Conservation (phyloP, 2,113 vertebrate species). For the Nycticryphes semicollaris region DNA sequence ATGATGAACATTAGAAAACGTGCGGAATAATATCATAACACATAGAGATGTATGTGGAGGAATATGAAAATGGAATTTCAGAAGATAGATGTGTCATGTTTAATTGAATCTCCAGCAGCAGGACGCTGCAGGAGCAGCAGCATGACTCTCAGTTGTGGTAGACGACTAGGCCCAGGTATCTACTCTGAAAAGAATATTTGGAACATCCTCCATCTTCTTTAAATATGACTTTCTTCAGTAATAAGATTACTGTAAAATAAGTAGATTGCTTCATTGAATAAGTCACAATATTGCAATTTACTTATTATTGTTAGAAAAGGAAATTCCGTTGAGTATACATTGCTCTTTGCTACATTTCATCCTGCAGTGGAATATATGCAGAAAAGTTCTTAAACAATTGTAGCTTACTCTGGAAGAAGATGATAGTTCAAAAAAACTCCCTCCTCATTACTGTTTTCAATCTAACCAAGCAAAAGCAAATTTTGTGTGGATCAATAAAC, state of each 20-base stretch:
- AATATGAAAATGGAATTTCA: neutral
- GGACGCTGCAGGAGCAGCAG: neutral
- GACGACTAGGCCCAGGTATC: rapidly evolving
- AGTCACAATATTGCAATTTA: neutral
- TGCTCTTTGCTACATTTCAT: neutral
- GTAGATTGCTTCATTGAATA: neutral
- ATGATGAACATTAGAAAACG: neutral
- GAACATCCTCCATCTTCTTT: neutral
- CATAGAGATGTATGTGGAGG: neutral
- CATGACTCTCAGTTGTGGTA: neutral
- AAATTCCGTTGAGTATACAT: neutral
- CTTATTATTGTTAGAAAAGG: neutral
- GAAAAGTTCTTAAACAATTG: neutral
- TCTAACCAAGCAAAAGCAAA: neutral
- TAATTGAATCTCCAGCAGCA: neutral
- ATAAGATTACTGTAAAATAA: neutral
- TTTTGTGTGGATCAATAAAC: neutral
- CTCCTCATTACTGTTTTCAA: neutral
- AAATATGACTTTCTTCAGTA: neutral
- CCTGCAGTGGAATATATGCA: neutral
- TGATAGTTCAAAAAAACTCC: neutral
- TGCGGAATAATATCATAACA: neutral
- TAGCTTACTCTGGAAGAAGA: neutral
- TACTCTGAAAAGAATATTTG: neutral
- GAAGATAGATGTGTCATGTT: neutral